These are phyloP conservation scores for Spongia lamella DNA, from an alignment of 37 sponge, comb jelly and placozoan genomes.

Conservation along the genomic window DNA sequence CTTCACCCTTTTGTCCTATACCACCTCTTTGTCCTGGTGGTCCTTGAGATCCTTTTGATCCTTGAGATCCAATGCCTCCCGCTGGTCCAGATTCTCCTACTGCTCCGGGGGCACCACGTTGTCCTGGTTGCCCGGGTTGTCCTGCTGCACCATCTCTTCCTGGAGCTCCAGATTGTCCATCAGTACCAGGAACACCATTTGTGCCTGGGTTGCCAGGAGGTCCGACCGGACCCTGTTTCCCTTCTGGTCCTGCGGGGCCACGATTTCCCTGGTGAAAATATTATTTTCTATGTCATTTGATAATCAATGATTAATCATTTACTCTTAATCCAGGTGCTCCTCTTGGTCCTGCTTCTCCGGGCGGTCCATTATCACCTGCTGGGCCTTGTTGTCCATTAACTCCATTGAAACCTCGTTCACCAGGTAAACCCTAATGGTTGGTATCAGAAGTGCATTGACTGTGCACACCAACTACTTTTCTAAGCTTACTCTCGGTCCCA, in stretches of 20 bases:
- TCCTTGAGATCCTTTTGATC: slow-evolving; percentile 39
- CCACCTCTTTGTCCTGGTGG: too few species aligned
- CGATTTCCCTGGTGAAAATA: too few species aligned
- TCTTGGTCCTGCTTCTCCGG: slow-evolving; percentile 52
- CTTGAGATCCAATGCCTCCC: slow-evolving; percentile 36
- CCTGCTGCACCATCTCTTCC: slow-evolving; percentile 2
- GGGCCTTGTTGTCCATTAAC: slow-evolving; percentile 40
- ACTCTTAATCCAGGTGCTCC: slow-evolving; percentile 55
- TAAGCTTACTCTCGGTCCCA: not conserved
- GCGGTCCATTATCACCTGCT: slow-evolving; percentile 43
- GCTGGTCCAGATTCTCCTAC: slow-evolving; percentile 24
- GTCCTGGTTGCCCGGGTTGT: not conserved
- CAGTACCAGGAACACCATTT: too few species aligned
- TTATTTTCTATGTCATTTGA: too few species aligned
- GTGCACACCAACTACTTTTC: too few species aligned
- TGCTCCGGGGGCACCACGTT: slow-evolving; percentile 11
- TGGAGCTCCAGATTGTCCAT: not conserved
- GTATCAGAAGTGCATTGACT: too few species aligned
- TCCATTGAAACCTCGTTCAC: slow-evolving; percentile 52
- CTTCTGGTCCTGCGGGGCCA: not conserved
- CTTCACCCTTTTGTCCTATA: too few species aligned
- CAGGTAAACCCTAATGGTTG: slow-evolving; percentile 63
- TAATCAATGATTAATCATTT: too few species aligned
- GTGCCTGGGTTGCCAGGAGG: not conserved
- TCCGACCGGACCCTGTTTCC: not conserved